Conservation (phyloP, 2,113 vertebrate genomes). For the Chlorodrepanis virens region DNA sequence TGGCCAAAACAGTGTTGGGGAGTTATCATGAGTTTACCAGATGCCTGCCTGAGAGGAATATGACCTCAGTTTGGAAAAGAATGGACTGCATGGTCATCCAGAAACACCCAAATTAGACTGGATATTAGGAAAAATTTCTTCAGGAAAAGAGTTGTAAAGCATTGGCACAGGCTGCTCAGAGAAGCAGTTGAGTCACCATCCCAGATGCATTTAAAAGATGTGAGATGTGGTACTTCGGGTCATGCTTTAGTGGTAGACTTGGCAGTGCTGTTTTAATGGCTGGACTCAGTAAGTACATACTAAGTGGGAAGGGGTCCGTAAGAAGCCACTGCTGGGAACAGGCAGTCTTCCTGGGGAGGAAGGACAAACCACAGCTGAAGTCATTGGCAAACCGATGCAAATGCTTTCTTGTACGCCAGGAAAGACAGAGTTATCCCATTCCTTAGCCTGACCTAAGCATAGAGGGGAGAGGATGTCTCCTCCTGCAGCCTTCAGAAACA, state of each 20-base stretch:
- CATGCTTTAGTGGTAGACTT: background rate
- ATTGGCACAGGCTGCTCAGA: background rate
- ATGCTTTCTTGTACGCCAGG: background rate
- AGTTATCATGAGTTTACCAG: background rate
- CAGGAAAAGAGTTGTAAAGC: background rate
- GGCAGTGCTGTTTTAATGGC: background rate
- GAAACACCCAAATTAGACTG: background rate
- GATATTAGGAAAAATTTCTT: background rate
- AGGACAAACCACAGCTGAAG: background rate
- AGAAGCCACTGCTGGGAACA: background rate
- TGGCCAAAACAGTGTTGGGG: background rate
- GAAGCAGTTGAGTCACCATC: background rate
- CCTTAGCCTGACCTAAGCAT: background rate
- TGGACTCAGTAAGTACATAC: background rate
- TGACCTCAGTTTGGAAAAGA: background rate
- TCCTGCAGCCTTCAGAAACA: background rate
- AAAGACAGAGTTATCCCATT: background rate
- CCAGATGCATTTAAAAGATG: background rate
- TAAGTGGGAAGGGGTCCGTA: fast-evolving
- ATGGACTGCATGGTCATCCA: background rate
- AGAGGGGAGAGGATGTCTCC: background rate
- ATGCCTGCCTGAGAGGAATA: fast-evolving
- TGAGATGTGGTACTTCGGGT: background rate
- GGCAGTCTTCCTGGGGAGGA: background rate
- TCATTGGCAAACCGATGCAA: fast-evolving